Percentiles rank a stretch among this genome's conserved stretches.
Evolutionary conservation across 2,888 invertebrate species (phyloP).

Genomic region (Torymus tubicola): DNA sequence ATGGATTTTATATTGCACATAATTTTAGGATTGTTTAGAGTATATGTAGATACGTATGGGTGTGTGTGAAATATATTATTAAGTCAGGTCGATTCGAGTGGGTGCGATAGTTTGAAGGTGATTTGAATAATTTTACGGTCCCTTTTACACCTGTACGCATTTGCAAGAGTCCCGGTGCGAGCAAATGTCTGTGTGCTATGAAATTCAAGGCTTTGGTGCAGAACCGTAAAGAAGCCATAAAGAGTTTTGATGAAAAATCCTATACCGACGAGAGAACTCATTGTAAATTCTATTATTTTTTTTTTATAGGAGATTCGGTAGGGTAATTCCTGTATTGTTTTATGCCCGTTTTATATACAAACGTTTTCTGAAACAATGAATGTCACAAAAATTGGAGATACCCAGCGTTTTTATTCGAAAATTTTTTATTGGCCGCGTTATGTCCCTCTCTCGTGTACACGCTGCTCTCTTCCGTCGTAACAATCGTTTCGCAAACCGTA

Average conservation of each 20-base stretch:
- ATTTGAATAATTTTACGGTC: too few species aligned
- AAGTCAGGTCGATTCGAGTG: too few species aligned
- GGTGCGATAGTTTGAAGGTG: too few species aligned
- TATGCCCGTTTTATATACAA: slow-evolving; percentile 4
- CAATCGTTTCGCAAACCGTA: slow-evolving; percentile 26
- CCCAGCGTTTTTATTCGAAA: background rate
- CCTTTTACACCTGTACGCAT: background rate
- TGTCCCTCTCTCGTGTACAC: background rate
- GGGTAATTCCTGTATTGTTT: slow-evolving; percentile 3
- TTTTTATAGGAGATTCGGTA: slow-evolving; percentile 4
- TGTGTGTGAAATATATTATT: too few species aligned
- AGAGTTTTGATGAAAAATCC: slow-evolving; percentile 10
- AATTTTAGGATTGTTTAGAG: too few species aligned
- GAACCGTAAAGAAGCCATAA: slow-evolving; percentile 5
- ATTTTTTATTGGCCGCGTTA: slow-evolving; percentile 23
- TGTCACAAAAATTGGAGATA: slow-evolving; percentile 3
- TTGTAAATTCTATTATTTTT: background rate
- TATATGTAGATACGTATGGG: too few species aligned
- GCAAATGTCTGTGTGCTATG: background rate
- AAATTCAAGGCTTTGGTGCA: slow-evolving; percentile 12
- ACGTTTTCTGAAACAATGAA: slow-evolving; percentile 12
- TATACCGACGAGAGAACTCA: background rate
- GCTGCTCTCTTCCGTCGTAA: background rate
- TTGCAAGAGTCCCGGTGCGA: background rate
- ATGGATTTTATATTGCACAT: too few species aligned